phyloP scores from a whole-genome alignment of 2,888 invertebrate species.

The Ochropacha duplaris region DNA sequence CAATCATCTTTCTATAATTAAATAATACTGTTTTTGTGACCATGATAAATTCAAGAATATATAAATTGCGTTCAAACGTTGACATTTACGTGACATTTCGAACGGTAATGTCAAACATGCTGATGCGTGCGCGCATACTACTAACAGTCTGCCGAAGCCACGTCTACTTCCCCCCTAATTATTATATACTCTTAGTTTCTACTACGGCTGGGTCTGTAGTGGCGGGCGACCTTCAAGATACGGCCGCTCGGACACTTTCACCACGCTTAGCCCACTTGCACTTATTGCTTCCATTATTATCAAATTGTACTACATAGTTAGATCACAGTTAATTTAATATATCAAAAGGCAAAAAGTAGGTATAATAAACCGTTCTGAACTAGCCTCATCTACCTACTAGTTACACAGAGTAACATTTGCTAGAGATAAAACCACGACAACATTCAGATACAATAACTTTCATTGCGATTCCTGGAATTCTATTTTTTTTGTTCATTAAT shows the following conservation, averaged over 20 bases:
- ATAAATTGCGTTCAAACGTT: slow-evolving; percentile 38
- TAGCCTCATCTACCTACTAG: no score
- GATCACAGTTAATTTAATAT: slow-evolving; percentile 42
- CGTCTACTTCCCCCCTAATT: slow-evolving; percentile 8
- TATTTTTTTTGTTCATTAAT: no score
- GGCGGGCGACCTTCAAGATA: slow-evolving; percentile 57
- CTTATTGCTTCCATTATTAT: slow-evolving; percentile 57
- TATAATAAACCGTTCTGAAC: not conserved
- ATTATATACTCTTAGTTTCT: not conserved
- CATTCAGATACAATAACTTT: no score
- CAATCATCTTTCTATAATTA: no score
- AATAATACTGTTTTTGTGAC: no score
- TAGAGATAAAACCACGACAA: no score
- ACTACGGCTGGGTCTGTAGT: slow-evolving; percentile 17
- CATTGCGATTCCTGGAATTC: no score
- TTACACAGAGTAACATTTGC: no score
- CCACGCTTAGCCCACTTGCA: slow-evolving; percentile 64
- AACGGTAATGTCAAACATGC: slow-evolving; percentile 47
- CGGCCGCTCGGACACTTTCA: slow-evolving; percentile 64
- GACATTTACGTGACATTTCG: slow-evolving; percentile 73
- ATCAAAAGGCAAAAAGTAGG: not conserved
- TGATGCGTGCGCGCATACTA: slow-evolving; percentile 30
- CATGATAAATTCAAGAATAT: not conserved
- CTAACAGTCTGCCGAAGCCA: slow-evolving; percentile 9
- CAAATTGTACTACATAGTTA: slow-evolving; percentile 36